Evolutionary conservation across 1,140 invertebrate genomes (phyloP), one percentile per base, ranked within the genome.

Genomic region (Aplysia californica): DNA sequence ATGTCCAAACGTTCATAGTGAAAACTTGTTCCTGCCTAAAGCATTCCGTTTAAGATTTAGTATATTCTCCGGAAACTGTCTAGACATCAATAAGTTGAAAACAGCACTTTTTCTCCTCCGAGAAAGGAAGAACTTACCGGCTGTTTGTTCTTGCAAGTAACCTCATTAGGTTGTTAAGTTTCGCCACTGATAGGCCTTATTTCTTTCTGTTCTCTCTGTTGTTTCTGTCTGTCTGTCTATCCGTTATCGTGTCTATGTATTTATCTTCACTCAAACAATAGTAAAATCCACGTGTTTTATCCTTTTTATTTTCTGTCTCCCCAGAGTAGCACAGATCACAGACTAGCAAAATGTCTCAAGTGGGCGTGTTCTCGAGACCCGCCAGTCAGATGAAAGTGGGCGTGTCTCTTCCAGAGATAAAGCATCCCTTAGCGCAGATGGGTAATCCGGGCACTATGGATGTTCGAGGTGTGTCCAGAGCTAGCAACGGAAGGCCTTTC

Each of bases 401-500:
- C 35, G 41, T 71, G 15, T 39, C 20, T 41, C 41, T 77, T 23
- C 75, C 75, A n/a, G 79, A 77, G 35, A 77, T 75, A 41, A 68
- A 77, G 33, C 75, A 77, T 26, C 75, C 78, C 5, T 15, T 79
- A 35, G 71, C 66, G 3, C 50, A 29, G 50, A 39, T 89, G 83
- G 77, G 75, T 44, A 84, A 85, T 71, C 86, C 86, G 6, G 83
- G 77, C n/a, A 80, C 83, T 26, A 73, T 88, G 83, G 85, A 84
- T 64, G 70, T 89, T 6, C 81, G 85, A 26, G 87, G 87, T 5
- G 82, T 86, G 18, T 88, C 87, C 33, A 79, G 86, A 41, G 78
- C 79, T 1, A 82, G 86, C 21, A 82, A 84, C 68, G 3, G 33
- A 1, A 64, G 85, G 10, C 83, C 83, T 21, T 58, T 67, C 26